phyloP scores from a whole-genome alignment of 1,140 invertebrate genomes.

The Trichogramma pretiosum region DNA sequence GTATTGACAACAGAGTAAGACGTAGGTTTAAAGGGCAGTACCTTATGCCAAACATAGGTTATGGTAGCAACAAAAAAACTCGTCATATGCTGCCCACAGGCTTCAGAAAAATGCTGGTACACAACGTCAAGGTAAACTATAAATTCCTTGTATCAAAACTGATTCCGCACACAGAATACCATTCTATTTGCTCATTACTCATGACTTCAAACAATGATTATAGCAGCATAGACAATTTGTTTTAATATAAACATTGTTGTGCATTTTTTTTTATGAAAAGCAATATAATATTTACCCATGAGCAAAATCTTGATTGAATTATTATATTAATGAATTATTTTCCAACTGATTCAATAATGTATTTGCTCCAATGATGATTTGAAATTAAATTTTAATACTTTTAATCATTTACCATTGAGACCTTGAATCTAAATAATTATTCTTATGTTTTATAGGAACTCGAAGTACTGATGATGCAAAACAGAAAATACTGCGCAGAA shows the following conservation, averaged over 20 bases:
- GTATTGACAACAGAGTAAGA: constrained; percentile 99
- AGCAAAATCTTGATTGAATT: no score
- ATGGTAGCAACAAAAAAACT: constrained; percentile 89
- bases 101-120: no score
- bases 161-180: no score
- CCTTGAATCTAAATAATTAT: not conserved
- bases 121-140: no score
- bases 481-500: constrained; percentile 93
- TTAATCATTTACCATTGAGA: no score
- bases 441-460: constrained; percentile 79
- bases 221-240: constrained; percentile 1
- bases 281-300: constrained; percentile 1
- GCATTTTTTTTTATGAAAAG: not conserved
- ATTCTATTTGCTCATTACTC: no score
- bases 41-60: no score
- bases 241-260: no score
- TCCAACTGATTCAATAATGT: no score
- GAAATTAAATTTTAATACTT: not conserved
- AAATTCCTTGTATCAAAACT: no score
- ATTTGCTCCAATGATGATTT: no score
- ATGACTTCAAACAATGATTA: constrained; percentile 65
- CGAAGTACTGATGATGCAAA: constrained; percentile 98
- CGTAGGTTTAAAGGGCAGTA: constrained; percentile 99
- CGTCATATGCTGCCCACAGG: constrained; percentile 94
- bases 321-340: no score